phyloP scores from a whole-genome alignment of 2,113 vertebrate species.

The Salvelinus sp. region DNA sequence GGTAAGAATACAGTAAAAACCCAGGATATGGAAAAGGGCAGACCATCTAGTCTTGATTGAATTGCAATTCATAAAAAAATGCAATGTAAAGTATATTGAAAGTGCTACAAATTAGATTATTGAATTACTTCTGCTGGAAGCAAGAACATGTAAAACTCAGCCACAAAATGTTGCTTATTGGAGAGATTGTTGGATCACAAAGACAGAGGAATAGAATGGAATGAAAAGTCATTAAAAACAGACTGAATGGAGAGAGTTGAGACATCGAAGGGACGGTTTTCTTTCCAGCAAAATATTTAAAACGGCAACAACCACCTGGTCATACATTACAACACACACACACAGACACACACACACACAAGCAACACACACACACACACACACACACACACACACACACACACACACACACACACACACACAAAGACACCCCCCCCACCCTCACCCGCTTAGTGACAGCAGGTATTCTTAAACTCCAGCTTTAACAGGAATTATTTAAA shows the following conservation, averaged over 20 bases:
- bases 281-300: constrained; percentile 31
- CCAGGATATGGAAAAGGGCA: not conserved
- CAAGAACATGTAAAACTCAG: constrained; percentile 57
- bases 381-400: not conserved
- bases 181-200: constrained; percentile 42
- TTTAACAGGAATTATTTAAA: constrained; percentile 53
- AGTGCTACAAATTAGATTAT: constrained; percentile 61
- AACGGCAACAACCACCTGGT: constrained; percentile 1
- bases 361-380: not conserved
- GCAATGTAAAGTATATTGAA: constrained; percentile 62
- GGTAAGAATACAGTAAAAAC: not conserved
- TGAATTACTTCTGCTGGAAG: constrained; percentile 59
- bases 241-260: not conserved
- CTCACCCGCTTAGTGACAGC: constrained; percentile 15
- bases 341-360: no score
- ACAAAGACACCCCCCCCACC: not conserved
- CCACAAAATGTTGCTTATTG: constrained; percentile 52
- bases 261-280: constrained; percentile 20
- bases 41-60: constrained; percentile 43
- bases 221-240: not conserved
- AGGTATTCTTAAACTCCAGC: constrained; percentile 33
- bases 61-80: constrained; percentile 59
- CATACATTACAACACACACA: not conserved
- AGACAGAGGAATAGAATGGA: not conserved
- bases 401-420: not conserved